A percentile compares a stretch with the other conserved stretches of the same genome.
Conservation (phyloP, 2,888 invertebrate genomes). For the Unio delphinus region DNA sequence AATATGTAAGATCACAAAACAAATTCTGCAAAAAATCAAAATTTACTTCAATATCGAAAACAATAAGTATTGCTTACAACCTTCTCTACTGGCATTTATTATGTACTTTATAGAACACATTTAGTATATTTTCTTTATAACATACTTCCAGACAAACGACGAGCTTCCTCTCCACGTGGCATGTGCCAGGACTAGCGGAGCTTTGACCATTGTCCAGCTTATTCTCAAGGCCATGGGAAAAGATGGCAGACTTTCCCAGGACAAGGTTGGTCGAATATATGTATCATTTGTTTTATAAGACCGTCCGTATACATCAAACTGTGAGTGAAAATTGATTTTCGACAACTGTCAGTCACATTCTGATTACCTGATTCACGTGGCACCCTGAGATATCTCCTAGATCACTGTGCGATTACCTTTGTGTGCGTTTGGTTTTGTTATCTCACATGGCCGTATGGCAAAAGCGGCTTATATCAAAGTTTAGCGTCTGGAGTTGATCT, state of each 20-base stretch:
- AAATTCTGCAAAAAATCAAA: no score
- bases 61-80: no score
- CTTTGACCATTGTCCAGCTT: conserved; percentile 90
- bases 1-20: no score
- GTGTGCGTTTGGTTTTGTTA: no score
- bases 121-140: not conserved
- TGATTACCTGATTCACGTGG: not conserved
- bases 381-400: no score
- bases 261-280: conserved; percentile 81
- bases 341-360: not conserved
- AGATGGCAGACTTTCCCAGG: conserved; percentile 88
- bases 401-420: no score
- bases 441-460: no score
- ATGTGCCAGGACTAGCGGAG: conserved; percentile 92
- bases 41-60: no score
- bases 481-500: no score
- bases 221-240: conserved; percentile 90
- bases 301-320: not conserved
- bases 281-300: not conserved
- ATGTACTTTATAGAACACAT: no score
- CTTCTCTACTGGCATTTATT: no score
- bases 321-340: not conserved
- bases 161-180: conserved; percentile 97
- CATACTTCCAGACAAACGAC: conserved; percentile 82
- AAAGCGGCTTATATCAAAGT: no score